Conservation (phyloP, 1,140 invertebrate genomes). For the Atta cephalotes region DNA sequence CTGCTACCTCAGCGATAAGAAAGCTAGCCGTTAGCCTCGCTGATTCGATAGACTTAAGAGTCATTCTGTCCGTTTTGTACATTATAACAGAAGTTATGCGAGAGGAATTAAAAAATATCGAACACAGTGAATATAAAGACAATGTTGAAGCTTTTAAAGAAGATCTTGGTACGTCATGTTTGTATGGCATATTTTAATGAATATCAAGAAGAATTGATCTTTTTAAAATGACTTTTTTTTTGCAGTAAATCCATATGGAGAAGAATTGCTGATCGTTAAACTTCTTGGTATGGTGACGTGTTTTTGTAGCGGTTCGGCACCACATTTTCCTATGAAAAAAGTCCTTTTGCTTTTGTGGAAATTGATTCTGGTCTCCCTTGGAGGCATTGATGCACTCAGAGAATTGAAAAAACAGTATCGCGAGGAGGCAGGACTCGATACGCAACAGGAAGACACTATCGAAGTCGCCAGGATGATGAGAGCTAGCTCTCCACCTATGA, state of each 20-base stretch:
- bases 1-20: conserved; percentile 91
- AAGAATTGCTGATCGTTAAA: conserved; percentile 95
- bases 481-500: conserved; percentile 97
- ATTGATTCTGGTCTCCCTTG: conserved; percentile 95
- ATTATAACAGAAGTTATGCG: conserved; percentile 97
- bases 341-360: conserved; percentile 98
- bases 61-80: conserved; percentile 97
- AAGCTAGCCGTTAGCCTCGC: conserved; percentile 96
- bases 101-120: conserved; percentile 88
- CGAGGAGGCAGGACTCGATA: conserved; percentile 90
- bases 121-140: conserved; percentile 90
- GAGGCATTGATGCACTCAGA: conserved; percentile 94
- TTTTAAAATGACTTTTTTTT: conserved; percentile 53
- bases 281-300: conserved; percentile 97
- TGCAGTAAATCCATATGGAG: conserved; percentile 87
- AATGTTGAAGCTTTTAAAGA: conserved; percentile 92
- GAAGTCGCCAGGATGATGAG: conserved; percentile 97
- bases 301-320: conserved; percentile 97
- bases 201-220: not conserved
- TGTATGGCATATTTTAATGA: conserved; percentile 24
- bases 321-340: conserved; percentile 99
- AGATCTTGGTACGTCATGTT: conserved; percentile 90
- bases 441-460: conserved; percentile 95
- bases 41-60: conserved; percentile 96
- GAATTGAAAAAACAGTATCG: conserved; percentile 92